Base-by-base conservation (phyloP, 2,113 vertebrate genomes). In the Eira barbara region DNA sequence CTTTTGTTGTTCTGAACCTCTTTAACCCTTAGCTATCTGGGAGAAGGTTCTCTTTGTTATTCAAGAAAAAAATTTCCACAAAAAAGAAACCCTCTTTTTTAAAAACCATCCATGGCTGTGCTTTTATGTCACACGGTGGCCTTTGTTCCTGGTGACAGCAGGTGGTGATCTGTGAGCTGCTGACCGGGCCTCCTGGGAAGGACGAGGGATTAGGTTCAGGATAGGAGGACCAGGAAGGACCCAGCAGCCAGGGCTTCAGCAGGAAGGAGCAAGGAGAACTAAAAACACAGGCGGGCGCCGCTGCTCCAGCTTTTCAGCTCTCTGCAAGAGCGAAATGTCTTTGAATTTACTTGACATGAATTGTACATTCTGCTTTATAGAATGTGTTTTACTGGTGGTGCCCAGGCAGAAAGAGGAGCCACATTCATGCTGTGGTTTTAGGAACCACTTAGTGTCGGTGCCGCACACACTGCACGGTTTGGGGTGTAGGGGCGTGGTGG, bases 1-100 rank as follows among this genome's bases (percentile, higher is more conserved):
- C 49, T 71, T 89, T 82, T 78, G 31, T 57, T 86, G 31, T 87
- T 76, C 79, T 82, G 76, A 89, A 59, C 20, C 45, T 65, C 20
- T 42, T 91, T 96, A 93, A 73, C 34, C 21, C 20, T 42, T 59
- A 94, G 39, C 39, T n/a, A 18, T 79, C 42, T 78, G 55, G 61
- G 34, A 81, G 36, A 94, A 93, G 87, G 55, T 73, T 84, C 29
- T 93, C 3, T 79, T 95, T 96, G 61, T 86, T 93, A n/a, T 76
- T 78, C 87, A 82, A 79, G 36, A 63, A 92, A 93, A 71, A 79
- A 65, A 25, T 39, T 25, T 59, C 59, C 74, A 78, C 21, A 3
- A 23, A 84, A 69, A 92, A 39, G 73, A 85, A 89, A 14, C 59
- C n/a, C n/a, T 74, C 61, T 97, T 45, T 57, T 55, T 80, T 94